phyloP scores from a whole-genome alignment of 1,140 invertebrate species.

The Neodiprion pinetum region DNA sequence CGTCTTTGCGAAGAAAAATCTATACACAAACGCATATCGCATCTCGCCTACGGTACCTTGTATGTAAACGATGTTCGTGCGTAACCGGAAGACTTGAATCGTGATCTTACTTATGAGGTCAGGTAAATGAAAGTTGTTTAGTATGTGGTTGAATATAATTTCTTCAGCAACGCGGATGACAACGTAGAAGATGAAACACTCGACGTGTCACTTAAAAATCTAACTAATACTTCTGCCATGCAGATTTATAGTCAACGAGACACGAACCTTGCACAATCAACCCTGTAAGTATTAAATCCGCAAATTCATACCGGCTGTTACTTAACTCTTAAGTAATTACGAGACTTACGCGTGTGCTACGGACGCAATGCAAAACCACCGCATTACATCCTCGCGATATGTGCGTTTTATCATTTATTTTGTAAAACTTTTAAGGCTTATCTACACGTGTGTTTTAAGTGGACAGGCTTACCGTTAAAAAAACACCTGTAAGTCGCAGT shows the following conservation, averaged over 20 bases:
- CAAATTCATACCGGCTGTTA: background rate
- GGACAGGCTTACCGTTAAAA: background rate
- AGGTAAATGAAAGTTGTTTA: background rate
- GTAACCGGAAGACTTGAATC: too few species aligned
- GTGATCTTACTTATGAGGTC: background rate
- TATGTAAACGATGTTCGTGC: too few species aligned
- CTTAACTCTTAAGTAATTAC: too few species aligned
- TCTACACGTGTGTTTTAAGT: too few species aligned
- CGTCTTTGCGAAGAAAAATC: too few species aligned
- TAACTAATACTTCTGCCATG: background rate
- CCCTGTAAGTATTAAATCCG: background rate
- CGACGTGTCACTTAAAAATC: too few species aligned
- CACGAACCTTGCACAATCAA: background rate
- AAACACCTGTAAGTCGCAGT: background rate
- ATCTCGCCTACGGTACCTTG: too few species aligned
- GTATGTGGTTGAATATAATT: background rate
- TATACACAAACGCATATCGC: too few species aligned
- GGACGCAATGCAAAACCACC: background rate
- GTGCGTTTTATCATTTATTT: background rate
- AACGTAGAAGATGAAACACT: too few species aligned
- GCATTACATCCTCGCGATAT: background rate
- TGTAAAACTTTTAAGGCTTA: background rate
- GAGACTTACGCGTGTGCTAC: too few species aligned
- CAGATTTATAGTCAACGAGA: background rate
- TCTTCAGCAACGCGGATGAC: background rate